These are phyloP conservation scores for Calidris pygmaea DNA, from an alignment of 2,113 vertebrate genomes.

Conservation along the genomic window DNA sequence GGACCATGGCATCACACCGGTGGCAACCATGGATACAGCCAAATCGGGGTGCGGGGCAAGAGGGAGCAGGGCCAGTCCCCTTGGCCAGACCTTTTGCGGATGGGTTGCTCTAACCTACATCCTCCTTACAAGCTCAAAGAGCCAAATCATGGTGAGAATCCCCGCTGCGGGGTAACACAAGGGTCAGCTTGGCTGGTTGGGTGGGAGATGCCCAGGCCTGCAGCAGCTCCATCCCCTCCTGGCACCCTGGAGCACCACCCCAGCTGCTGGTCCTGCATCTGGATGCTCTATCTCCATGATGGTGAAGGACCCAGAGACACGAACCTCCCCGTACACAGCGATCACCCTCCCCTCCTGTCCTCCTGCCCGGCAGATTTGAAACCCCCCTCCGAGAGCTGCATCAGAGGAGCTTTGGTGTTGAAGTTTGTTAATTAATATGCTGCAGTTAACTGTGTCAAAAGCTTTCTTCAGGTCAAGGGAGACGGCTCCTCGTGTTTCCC, in stretches of 20 bases:
- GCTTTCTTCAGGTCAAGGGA: constrained; percentile 29
- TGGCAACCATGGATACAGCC: neutral
- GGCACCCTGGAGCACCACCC: neutral
- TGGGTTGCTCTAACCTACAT: neutral
- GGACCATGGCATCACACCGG: fast-evolving
- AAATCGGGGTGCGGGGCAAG: neutral
- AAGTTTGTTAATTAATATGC: constrained; percentile 60
- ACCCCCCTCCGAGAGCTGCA: neutral
- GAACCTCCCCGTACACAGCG: neutral
- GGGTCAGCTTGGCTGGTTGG: neutral
- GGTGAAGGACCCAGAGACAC: neutral
- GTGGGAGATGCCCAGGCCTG: neutral
- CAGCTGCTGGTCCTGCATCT: fast-evolving
- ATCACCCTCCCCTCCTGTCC: neutral
- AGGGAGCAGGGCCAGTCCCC: neutral
- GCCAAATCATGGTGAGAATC: neutral
- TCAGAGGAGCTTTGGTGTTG: neutral
- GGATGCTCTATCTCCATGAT: neutral
- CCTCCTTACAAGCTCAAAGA: neutral
- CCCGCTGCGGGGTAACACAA: neutral
- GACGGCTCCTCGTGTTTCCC: constrained; percentile 6
- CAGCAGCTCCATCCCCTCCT: neutral
- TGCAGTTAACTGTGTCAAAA: constrained; percentile 43
- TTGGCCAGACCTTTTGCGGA: fast-evolving
- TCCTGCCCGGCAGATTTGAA: constrained; percentile 1